Conservation (phyloP, 2,797 vertebrate genomes). For the Clarias pachynema region DNA sequence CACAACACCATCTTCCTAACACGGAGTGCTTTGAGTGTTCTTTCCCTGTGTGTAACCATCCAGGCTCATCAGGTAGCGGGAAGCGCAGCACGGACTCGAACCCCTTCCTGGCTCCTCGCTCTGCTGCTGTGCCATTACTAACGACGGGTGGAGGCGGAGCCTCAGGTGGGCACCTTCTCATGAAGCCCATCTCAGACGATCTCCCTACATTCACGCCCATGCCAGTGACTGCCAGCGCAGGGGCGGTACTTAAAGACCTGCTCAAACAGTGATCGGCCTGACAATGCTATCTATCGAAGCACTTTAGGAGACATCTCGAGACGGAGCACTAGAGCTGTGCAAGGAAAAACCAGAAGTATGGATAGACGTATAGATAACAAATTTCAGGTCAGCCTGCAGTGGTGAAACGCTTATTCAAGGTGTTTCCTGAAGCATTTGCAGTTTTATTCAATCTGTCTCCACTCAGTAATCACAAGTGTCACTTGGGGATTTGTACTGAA, state of each 20-base stretch:
- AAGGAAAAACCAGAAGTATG: background rate
- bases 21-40: background rate
- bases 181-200: slow-evolving; percentile 92
- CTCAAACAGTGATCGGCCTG: slow-evolving; percentile 82
- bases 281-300: slow-evolving; percentile 60
- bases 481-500: slow-evolving; percentile 33
- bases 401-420: background rate
- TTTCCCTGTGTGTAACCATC: background rate
- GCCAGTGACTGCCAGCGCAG: slow-evolving; percentile 87
- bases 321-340: background rate
- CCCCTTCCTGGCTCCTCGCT: slow-evolving; percentile 92
- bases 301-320: slow-evolving; percentile 70
- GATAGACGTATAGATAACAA: background rate
- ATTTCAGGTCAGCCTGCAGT: background rate
- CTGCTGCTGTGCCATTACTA: slow-evolving; percentile 89
- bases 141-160: slow-evolving; percentile 65
- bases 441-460: slow-evolving; percentile 3
- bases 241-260: slow-evolving; percentile 90
- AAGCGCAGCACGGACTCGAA: slow-evolving; percentile 79
- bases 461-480: slow-evolving; percentile 43
- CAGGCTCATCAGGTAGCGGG: slow-evolving; percentile 69
- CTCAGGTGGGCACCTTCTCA: slow-evolving; percentile 85
- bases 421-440: background rate
- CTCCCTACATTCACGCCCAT: slow-evolving; percentile 93
- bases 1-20: background rate